phyloP scores from a whole-genome alignment of 2,888 invertebrate species.

The Euzetes globulus region DNA sequence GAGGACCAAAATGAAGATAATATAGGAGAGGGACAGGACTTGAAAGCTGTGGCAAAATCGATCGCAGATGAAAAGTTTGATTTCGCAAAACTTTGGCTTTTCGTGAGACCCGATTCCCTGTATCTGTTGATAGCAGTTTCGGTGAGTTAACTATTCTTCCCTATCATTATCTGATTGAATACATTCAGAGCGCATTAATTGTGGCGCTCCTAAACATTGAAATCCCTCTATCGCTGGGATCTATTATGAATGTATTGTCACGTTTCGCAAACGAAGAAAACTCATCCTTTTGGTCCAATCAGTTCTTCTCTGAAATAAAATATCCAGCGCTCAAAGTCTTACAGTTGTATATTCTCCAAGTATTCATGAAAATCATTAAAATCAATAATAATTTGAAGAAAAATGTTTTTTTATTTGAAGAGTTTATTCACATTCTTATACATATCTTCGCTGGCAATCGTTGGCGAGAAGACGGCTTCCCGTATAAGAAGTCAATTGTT shows the following conservation, averaged over 20 bases:
- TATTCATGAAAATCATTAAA: conserved; percentile 45
- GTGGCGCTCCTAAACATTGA: conserved; percentile 82
- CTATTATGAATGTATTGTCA: conserved; percentile 68
- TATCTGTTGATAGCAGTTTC: conserved; percentile 66
- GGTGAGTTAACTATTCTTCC: conserved; percentile 55
- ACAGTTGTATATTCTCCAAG: conserved; percentile 65
- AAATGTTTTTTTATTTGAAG: conserved; percentile 50
- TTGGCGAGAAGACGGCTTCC: conserved; percentile 79
- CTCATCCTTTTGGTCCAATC: conserved; percentile 45
- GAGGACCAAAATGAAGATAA: not conserved
- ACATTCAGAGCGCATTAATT: conserved; percentile 70
- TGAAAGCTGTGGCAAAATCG: not conserved
- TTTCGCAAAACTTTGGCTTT: conserved; percentile 64
- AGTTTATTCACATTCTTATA: conserved; percentile 80
- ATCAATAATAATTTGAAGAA: conserved; percentile 4
- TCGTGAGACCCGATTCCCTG: conserved; percentile 68
- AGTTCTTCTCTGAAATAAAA: conserved; percentile 58
- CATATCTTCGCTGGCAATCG: conserved; percentile 72
- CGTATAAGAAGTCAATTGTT: conserved; percentile 74
- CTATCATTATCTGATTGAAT: not conserved
- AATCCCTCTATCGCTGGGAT: conserved; percentile 75
- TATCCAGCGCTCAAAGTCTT: conserved; percentile 61
- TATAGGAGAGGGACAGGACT: not conserved
- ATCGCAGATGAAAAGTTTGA: conserved; percentile 54
- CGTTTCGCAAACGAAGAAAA: conserved; percentile 50